These are phyloP conservation scores for Ectemnius continuus DNA, from an alignment of 2,888 invertebrate genomes.

Conservation along the genomic window DNA sequence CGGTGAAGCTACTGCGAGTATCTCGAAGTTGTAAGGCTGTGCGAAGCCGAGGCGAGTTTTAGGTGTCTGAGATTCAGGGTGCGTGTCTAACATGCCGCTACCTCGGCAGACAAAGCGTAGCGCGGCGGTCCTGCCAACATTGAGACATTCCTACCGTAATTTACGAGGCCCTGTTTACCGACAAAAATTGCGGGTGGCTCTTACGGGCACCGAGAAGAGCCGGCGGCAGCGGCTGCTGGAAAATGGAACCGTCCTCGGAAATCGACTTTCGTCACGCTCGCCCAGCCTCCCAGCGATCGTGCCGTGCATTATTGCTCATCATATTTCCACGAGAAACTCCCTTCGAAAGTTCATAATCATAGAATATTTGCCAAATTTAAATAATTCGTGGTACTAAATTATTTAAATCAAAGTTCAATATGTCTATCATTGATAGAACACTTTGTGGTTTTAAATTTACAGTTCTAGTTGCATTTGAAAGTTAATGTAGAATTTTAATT, in stretches of 20 bases:
- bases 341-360: too few relatives aligned
- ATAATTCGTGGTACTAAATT: too few relatives aligned
- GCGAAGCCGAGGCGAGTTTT: neutral
- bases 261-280: conserved; percentile 43
- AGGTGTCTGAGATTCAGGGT: conserved; percentile 23
- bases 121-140: conserved; percentile 45
- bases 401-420: too few relatives aligned
- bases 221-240: conserved; percentile 34
- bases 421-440: too few relatives aligned
- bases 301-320: conserved; percentile 50
- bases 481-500: too few relatives aligned
- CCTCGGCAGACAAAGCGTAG: conserved; percentile 50
- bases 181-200: conserved; percentile 73
- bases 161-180: conserved; percentile 70
- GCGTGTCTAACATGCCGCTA: conserved; percentile 58
- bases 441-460: too few relatives aligned
- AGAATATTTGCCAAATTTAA: too few relatives aligned
- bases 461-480: too few relatives aligned
- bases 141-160: conserved; percentile 59
- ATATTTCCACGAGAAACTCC: conserved; percentile 43
- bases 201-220: conserved; percentile 38
- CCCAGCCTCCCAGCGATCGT: conserved; percentile 25
- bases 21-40: too few relatives aligned
- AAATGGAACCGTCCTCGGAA: conserved; percentile 26
- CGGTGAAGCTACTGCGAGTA: too few relatives aligned